Evolutionary conservation across 2,888 invertebrate species (phyloP).

Genomic region (Acanthosoma haemorrhoidale): DNA sequence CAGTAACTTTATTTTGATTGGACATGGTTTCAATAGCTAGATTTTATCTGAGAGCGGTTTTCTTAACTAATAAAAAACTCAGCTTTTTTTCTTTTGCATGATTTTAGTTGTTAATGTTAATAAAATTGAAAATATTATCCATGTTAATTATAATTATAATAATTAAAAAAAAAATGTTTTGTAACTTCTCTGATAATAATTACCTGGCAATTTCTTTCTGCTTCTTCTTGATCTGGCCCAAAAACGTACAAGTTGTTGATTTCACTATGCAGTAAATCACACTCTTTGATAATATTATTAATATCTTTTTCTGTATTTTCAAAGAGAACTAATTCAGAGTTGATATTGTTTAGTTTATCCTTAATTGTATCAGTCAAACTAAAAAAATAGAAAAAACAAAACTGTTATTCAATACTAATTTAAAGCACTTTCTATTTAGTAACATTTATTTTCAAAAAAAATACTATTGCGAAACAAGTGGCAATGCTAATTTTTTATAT

Average conservation of each 20-base stretch:
- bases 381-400: constrained; percentile 44
- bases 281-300: constrained; percentile 56
- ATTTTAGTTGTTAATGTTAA: no score
- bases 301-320: constrained; percentile 66
- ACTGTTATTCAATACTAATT: not conserved
- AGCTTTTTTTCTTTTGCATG: no score
- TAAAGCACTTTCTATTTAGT: not conserved
- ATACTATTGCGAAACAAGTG: not conserved
- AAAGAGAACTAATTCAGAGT: constrained; percentile 70
- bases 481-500: not conserved
- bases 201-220: constrained; percentile 49
- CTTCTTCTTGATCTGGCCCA: constrained; percentile 63
- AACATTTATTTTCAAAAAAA: not conserved
- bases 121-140: not conserved
- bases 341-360: constrained; percentile 68
- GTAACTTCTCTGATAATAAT: constrained; percentile 23
- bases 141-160: not conserved
- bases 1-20: no score
- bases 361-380: constrained; percentile 77
- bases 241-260: constrained; percentile 70
- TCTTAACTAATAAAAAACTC: no score
- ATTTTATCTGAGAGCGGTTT: no score
- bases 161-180: not conserved
- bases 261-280: constrained; percentile 62
- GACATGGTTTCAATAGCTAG: no score